phyloP scores from a whole-genome alignment of 2,113 vertebrate species.

The Tupaia chinensis region DNA sequence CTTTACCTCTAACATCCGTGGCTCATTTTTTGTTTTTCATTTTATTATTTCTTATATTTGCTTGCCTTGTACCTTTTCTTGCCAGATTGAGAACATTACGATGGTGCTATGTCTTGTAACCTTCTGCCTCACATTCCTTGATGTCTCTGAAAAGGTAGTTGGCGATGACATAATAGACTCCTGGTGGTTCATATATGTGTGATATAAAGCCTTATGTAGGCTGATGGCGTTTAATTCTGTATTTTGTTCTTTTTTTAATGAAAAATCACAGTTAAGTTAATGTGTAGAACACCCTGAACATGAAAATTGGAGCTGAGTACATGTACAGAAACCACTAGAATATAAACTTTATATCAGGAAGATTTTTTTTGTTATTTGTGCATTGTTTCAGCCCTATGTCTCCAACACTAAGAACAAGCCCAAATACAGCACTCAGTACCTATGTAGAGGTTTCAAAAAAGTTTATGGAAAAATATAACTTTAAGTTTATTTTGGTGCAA shows the following conservation, averaged over 20 bases:
- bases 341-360: background rate
- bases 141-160: background rate
- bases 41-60: background rate
- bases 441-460: too few relatives aligned
- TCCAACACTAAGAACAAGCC: background rate
- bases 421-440: background rate
- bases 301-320: background rate
- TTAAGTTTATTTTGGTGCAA: too few relatives aligned
- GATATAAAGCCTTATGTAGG: background rate
- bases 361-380: background rate
- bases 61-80: background rate
- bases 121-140: background rate
- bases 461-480: too few relatives aligned
- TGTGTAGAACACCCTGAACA: background rate
- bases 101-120: background rate
- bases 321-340: background rate
- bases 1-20: background rate
- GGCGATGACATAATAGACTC: background rate
- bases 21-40: background rate
- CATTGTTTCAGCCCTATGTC: background rate
- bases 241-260: background rate
- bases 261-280: slow-evolving; percentile 6
- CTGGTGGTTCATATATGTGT: background rate
- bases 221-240: background rate
- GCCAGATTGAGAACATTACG: background rate